These are phyloP conservation scores for Aspidiotus destructor DNA, from an alignment of 2,888 invertebrate genomes.

Conservation along the genomic window DNA sequence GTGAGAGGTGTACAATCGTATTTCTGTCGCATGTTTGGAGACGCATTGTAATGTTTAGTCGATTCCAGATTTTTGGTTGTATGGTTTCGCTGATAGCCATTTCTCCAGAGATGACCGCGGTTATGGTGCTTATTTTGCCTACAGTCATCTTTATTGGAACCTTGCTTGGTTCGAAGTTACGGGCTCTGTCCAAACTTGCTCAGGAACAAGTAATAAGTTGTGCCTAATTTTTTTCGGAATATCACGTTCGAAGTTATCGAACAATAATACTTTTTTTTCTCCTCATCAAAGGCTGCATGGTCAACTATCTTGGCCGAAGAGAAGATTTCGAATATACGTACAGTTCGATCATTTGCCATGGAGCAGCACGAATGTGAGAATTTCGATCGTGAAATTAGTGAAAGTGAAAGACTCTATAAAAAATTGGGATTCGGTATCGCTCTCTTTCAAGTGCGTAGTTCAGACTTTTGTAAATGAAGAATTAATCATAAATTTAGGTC, in stretches of 20 bases:
- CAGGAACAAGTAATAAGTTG: slow-evolving; percentile 62
- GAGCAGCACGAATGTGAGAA: slow-evolving; percentile 69
- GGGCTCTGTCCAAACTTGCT: slow-evolving; percentile 65
- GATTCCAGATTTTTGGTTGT: slow-evolving; percentile 53
- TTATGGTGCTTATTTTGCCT: slow-evolving; percentile 77
- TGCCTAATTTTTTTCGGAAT: slow-evolving; percentile 1
- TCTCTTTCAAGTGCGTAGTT: slow-evolving; percentile 53
- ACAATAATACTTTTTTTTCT: slow-evolving; percentile 1
- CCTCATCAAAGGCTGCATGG: slow-evolving; percentile 58
- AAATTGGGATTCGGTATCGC: slow-evolving; percentile 83
- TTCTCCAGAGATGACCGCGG: slow-evolving; percentile 78
- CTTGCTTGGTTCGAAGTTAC: slow-evolving; percentile 65
- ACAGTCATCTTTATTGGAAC: slow-evolving; percentile 76
- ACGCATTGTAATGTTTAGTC: slow-evolving; percentile 12
- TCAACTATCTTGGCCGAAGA: slow-evolving; percentile 86
- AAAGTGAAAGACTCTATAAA: slow-evolving; percentile 62
- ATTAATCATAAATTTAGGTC: background rate
- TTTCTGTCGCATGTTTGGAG: background rate
- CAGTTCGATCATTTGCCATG: slow-evolving; percentile 88
- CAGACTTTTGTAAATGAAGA: no score
- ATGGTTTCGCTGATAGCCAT: slow-evolving; percentile 69
- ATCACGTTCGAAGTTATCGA: slow-evolving; percentile 4
- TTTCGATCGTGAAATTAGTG: slow-evolving; percentile 63
- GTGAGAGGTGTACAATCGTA: slow-evolving; percentile 43
- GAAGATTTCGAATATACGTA: slow-evolving; percentile 83